phyloP scores from a whole-genome alignment of 2,113 vertebrate species.

The Notothenia rossii region DNA sequence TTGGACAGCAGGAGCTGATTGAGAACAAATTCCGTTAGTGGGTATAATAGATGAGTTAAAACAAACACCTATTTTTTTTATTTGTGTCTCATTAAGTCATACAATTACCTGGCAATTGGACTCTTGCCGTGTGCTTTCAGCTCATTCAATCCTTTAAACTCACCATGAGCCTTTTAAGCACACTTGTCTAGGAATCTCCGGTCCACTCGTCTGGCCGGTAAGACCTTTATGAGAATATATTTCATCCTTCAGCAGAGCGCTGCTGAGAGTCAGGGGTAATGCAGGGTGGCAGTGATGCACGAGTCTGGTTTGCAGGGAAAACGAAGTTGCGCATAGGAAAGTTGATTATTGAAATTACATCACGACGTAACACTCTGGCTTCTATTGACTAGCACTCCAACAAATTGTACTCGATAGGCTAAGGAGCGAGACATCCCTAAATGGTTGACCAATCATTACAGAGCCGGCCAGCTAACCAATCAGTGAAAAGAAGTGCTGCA shows the following conservation, averaged over 20 bases:
- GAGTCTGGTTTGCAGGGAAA: slow-evolving; percentile 53
- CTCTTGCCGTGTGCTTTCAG: slow-evolving; percentile 5
- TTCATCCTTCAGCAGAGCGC: slow-evolving; percentile 62
- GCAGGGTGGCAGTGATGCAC: slow-evolving; percentile 62
- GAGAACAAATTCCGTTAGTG: not conserved
- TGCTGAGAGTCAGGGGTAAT: slow-evolving; percentile 52
- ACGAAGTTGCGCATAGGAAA: slow-evolving; percentile 50
- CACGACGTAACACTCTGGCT: too few species aligned
- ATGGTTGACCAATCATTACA: too few species aligned
- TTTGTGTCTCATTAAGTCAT: not conserved
- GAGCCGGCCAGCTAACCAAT: too few species aligned
- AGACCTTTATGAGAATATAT: slow-evolving; percentile 64
- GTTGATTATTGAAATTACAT: slow-evolving; percentile 34
- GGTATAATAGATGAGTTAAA: slow-evolving; percentile 13
- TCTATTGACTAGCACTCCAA: too few species aligned
- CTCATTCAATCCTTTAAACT: slow-evolving; percentile 59
- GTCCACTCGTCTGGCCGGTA: slow-evolving; percentile 66
- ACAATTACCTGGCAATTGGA: not conserved
- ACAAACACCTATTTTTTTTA: slow-evolving; percentile 21
- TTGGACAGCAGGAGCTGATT: slow-evolving; percentile 39
- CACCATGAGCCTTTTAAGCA: slow-evolving; percentile 51
- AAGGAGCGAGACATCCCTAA: too few species aligned
- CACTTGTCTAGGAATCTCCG: slow-evolving; percentile 57
- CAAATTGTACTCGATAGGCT: too few species aligned
- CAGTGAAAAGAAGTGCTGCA: too few species aligned